Conservation (phyloP, 2,888 invertebrate genomes). For the Frankliniella fusca region DNA sequence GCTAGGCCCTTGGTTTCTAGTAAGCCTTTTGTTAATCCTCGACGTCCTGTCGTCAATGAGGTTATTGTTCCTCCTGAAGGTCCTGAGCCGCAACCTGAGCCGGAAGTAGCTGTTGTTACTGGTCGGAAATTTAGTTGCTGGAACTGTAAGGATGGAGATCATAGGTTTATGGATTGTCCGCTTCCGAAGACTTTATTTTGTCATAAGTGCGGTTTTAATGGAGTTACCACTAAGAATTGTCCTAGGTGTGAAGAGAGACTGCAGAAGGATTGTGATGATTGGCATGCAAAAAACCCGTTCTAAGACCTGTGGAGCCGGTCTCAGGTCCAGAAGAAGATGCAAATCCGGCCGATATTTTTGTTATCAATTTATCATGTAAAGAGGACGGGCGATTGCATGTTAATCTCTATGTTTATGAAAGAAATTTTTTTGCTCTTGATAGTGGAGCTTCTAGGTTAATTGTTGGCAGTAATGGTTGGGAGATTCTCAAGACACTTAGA, state of each 20-base stretch:
- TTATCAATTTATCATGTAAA: background rate
- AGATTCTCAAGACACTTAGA: constrained; percentile 1
- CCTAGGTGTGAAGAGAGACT: no score
- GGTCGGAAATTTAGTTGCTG: background rate
- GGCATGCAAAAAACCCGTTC: background rate
- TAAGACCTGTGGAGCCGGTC: background rate
- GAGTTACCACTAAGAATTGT: background rate
- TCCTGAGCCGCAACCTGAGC: background rate
- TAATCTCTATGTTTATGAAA: background rate
- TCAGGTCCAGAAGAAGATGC: background rate
- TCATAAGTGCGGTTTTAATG: background rate
- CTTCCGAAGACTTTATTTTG: background rate
- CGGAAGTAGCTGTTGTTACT: background rate
- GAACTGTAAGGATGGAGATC: background rate
- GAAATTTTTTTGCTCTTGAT: background rate
- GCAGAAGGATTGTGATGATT: background rate
- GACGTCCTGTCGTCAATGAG: background rate
- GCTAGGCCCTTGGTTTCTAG: background rate
- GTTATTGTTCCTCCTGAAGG: background rate
- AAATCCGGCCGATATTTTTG: constrained; percentile 23
- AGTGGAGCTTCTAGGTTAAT: constrained; percentile 25
- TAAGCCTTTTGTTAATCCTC: background rate
- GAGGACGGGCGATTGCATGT: constrained; percentile 28
- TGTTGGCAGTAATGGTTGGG: background rate
- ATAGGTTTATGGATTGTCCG: background rate